These are phyloP conservation scores for Perizoma affinitatum DNA, from an alignment of 2,888 invertebrate species.

Conservation along the genomic window DNA sequence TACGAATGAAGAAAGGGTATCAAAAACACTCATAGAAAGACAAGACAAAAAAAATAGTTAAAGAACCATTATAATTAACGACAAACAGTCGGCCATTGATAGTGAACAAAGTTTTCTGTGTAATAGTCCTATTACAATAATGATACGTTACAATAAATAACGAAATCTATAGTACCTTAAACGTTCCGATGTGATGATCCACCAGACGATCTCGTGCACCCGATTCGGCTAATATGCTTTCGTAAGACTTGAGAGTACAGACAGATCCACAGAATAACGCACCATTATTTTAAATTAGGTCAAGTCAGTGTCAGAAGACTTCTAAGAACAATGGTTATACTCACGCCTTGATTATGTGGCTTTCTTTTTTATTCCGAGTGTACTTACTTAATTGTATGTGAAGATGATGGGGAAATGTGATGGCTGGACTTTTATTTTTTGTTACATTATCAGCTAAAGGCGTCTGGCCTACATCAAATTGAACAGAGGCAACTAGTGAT, in stretches of 20 bases:
- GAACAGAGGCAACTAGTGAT: slow-evolving; percentile 43
- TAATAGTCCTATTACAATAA: slow-evolving; percentile 66
- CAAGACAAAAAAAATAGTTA: not conserved
- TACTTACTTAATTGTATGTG: slow-evolving; percentile 67
- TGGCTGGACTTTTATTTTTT: slow-evolving; percentile 61
- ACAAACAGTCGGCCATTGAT: slow-evolving; percentile 21
- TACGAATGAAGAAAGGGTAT: not conserved
- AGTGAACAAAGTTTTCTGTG: slow-evolving; percentile 55
- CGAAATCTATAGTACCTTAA: slow-evolving; percentile 49
- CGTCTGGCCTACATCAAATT: slow-evolving; percentile 59
- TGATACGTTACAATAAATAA: slow-evolving; percentile 65
- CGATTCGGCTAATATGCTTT: slow-evolving; percentile 63
- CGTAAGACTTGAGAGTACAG: slow-evolving; percentile 66
- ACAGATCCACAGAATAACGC: slow-evolving; percentile 66
- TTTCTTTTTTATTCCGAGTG: slow-evolving; percentile 75
- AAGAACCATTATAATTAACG: slow-evolving; percentile 12
- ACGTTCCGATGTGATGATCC: slow-evolving; percentile 27
- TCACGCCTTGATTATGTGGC: slow-evolving; percentile 74
- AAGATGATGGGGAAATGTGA: slow-evolving; percentile 68
- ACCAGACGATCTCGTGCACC: slow-evolving; percentile 40
- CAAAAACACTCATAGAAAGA: not conserved
- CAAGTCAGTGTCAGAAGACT: slow-evolving; percentile 75
- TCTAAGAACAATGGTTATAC: slow-evolving; percentile 78
- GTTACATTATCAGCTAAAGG: slow-evolving; percentile 46
- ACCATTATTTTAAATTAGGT: slow-evolving; percentile 83